A percentile compares a stretch with the other conserved stretches of the same genome.
Evolutionary conservation across 2,797 vertebrate genomes (phyloP).

Genomic region (Cryptoblepharus egeriae): DNA sequence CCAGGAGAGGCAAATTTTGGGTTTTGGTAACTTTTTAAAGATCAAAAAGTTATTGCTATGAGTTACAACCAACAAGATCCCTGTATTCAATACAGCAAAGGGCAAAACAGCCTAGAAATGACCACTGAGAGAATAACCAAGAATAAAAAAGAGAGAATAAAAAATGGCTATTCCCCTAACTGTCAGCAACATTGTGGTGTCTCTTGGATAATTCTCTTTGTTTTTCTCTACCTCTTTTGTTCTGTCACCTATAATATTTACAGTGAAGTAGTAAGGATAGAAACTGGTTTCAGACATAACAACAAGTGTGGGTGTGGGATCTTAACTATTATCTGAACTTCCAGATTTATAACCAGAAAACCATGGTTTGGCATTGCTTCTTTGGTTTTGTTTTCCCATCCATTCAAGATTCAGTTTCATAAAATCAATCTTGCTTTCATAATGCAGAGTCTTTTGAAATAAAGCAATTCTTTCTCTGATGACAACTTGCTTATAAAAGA

Average conservation of each 20-base stretch:
- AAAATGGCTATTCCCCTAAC: background rate
- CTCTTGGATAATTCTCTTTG: background rate
- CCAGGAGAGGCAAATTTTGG: background rate
- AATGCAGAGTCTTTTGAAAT: too few species aligned
- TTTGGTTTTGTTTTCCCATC: too few species aligned
- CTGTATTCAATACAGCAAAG: background rate
- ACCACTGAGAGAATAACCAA: background rate
- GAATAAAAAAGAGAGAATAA: background rate
- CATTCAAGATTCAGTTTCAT: too few species aligned
- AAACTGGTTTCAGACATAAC: background rate
- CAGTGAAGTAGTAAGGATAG: background rate
- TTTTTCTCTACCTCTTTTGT: background rate
- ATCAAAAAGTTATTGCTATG: background rate
- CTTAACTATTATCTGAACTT: too few species aligned
- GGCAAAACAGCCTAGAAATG: background rate
- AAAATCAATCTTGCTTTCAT: too few species aligned
- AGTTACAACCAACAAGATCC: background rate
- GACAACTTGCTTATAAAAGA: too few species aligned
- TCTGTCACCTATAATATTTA: background rate
- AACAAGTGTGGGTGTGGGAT: too few species aligned
- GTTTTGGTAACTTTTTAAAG: background rate
- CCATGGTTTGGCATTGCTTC: too few species aligned
- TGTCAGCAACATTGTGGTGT: background rate
- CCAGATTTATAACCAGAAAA: too few species aligned
- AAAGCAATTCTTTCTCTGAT: too few species aligned